Percentiles rank a stretch among this genome's conserved stretches.
Evolutionary conservation across 2,888 invertebrate species (phyloP).

Genomic region (Caenorhabditis angaria): DNA sequence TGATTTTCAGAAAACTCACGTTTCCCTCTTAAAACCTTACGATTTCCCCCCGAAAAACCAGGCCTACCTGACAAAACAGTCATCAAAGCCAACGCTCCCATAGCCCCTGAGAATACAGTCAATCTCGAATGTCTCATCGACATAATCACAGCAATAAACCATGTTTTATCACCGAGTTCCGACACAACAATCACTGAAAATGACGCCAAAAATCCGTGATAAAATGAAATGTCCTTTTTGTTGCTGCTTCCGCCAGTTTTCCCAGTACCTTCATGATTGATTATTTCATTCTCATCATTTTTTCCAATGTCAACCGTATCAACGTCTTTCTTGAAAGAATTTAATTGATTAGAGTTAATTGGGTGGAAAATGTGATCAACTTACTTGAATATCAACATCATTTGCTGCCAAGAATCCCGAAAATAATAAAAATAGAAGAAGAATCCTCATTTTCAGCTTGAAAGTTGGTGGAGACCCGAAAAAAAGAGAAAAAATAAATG

Average conservation of each 20-base stretch:
- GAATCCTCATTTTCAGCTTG: background rate
- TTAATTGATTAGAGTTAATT: background rate
- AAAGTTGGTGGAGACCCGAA: constrained; percentile 7
- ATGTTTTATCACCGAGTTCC: constrained; percentile 87
- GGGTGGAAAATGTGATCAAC: background rate
- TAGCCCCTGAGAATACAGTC: constrained; percentile 88
- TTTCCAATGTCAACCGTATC: constrained; percentile 29
- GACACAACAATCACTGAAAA: constrained; percentile 95
- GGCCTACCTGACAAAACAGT: constrained; percentile 61
- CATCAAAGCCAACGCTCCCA: constrained; percentile 81
- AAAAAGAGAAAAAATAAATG: constrained; percentile 7
- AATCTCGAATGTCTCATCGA: constrained; percentile 90
- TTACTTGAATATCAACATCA: constrained; percentile 3
- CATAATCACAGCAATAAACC: constrained; percentile 99
- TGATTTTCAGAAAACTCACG: too few relatives aligned
- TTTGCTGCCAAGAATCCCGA: background rate
- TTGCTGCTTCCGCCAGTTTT: too few relatives aligned
- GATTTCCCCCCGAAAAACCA: background rate
- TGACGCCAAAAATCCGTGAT: constrained; percentile 83
- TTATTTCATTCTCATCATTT: constrained; percentile 21
- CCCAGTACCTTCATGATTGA: too few relatives aligned
- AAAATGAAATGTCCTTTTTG: constrained; percentile 55
- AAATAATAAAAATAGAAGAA: background rate
- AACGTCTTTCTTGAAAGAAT: constrained; percentile 25
- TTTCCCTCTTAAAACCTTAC: too few relatives aligned